Base-by-base conservation (phyloP, 2,113 vertebrate species). In the Eleginops maclovinus region DNA sequence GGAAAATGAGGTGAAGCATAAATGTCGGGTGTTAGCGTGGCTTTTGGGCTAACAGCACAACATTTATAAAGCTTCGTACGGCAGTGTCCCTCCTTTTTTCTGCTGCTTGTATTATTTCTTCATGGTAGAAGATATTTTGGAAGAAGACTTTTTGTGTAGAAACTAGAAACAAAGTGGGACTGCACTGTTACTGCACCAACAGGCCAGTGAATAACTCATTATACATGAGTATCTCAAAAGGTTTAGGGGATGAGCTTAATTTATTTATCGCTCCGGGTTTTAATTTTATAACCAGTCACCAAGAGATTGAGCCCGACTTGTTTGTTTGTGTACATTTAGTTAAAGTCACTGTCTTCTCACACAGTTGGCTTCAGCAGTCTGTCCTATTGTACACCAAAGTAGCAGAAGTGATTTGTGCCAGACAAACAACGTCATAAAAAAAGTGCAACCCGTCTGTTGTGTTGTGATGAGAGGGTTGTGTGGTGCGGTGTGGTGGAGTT, bases 341-440 rank as follows among this genome's bases (percentile, higher is more conserved):
- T 36, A 36, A 36, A 36, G 5, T 36, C 7, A 36, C 8, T 36
- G 31, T 36, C 31, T 36, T 36, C 31, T 36, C 6, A 36, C 5
- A 36, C 31, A 36, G 75, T 70, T 56, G 58, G 43, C 64, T 60
- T 63, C 58, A 74, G 69, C 81, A 58, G 74, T 59, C 56, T 79
- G 73, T 16, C 4, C 40, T 51, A 3, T 81, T 83, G 58, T 75
- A n/a, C 16, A 61, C 41, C 31, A 26, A 61, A 81, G 74, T 31
- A 56, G 22, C 56, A 61, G 59, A 44, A 72, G 43, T 71, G 78
- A 88, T 87, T 87, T 77, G 83, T 55, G 69, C 51, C 26, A 36
- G 36, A n/a, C 16, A 55, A 81, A 69, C 8, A 16, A 19, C 43
- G 8, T 67, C 4, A 21, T 77, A 56, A 73, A 65, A 68, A 63